Percentiles rank a stretch among this genome's conserved stretches.
These are phyloP conservation scores for Otus sunia DNA, from an alignment of 2,113 vertebrate genomes.

Conservation along the genomic window DNA sequence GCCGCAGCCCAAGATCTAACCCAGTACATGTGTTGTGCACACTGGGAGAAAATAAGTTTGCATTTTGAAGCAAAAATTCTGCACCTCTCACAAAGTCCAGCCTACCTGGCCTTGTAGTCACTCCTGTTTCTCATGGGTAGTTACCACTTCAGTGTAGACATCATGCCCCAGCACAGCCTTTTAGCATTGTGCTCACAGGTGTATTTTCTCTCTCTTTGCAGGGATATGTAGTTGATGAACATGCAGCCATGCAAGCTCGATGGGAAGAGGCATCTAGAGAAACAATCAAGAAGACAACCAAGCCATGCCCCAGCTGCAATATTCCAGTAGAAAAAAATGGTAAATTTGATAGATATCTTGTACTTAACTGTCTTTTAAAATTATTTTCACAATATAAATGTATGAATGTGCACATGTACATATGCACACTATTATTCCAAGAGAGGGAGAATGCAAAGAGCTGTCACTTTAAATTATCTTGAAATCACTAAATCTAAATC, in stretches of 20 bases:
- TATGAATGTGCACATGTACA: background rate
- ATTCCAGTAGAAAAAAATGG: conserved; percentile 89
- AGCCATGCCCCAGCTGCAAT: conserved; percentile 85
- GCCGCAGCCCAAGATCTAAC: background rate
- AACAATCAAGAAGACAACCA: conserved; percentile 84
- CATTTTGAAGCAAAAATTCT: background rate
- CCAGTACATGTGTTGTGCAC: accelerated
- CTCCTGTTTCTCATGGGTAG: background rate
- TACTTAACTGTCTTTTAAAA: background rate
- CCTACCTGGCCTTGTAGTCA: background rate
- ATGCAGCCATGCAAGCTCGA: conserved; percentile 78
- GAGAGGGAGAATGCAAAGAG: background rate
- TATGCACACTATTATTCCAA: background rate
- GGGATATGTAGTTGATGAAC: conserved; percentile 79
- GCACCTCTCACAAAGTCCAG: background rate
- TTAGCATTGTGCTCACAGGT: background rate
- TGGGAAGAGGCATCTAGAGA: conserved; percentile 87
- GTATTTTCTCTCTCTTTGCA: conserved; percentile 28
- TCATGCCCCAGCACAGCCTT: background rate
- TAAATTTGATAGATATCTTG: conserved; percentile 18
- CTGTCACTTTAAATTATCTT: background rate
- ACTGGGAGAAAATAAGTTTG: background rate
- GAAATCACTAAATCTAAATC: background rate
- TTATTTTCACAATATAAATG: background rate
- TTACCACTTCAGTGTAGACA: background rate